Conservation (phyloP, 1,140 invertebrate species). For the Cydia fagiglandana region DNA sequence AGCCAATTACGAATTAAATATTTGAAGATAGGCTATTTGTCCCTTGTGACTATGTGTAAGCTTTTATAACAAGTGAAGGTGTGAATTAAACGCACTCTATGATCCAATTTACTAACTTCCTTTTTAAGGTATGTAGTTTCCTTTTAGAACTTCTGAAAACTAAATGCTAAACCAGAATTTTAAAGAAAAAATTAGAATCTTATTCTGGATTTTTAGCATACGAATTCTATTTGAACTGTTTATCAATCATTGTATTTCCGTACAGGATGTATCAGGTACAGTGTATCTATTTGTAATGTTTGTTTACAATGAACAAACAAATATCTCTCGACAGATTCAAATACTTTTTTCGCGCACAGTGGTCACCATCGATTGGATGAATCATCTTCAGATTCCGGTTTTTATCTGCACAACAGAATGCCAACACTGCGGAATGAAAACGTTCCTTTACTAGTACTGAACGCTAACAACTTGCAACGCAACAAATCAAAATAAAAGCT, state of each 20-base stretch:
- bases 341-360: slow-evolving; percentile 27
- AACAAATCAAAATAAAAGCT: not conserved
- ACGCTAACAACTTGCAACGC: not conserved
- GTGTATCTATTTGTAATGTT: not conserved
- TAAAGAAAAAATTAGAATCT: too few relatives aligned
- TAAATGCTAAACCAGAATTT: too few relatives aligned
- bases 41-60: not conserved
- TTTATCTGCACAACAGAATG: slow-evolving; percentile 20
- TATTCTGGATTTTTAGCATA: not conserved
- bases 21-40: not conserved
- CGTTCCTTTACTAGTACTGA: slow-evolving; percentile 5
- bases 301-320: slow-evolving; percentile 19
- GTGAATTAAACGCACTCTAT: too few relatives aligned
- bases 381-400: slow-evolving; percentile 29
- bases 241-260: not conserved
- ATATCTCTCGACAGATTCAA: slow-evolving; percentile 9
- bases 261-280: not conserved
- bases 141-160: too few relatives aligned
- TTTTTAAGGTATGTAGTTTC: too few relatives aligned
- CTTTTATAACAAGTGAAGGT: not conserved
- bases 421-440: slow-evolving; percentile 18
- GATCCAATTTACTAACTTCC: too few relatives aligned
- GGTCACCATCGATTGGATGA: slow-evolving; percentile 30
- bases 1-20: slow-evolving; percentile 1
- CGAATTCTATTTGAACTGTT: not conserved